These are phyloP conservation scores for Yponomeuta cagnagella DNA, from an alignment of 2,888 invertebrate species.

Conservation along the genomic window DNA sequence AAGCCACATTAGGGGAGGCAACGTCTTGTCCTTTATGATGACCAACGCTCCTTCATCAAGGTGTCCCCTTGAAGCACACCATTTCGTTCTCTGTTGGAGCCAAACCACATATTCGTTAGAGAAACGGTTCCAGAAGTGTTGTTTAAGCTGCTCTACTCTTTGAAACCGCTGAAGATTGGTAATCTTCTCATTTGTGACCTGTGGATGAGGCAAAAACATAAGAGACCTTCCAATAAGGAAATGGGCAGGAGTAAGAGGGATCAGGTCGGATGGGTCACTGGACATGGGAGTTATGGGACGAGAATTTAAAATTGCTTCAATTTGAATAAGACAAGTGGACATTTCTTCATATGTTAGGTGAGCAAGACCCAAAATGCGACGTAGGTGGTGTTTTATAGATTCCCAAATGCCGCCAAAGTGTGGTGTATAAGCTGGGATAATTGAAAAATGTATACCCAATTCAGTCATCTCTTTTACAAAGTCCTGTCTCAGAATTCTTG, in stretches of 20 bases:
- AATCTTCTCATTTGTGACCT: background rate
- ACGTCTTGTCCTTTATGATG: slow-evolving; percentile 20
- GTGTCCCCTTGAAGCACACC: slow-evolving; percentile 9
- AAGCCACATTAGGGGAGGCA: slow-evolving; percentile 22
- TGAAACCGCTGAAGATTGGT: slow-evolving; percentile 5
- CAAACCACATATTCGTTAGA: slow-evolving; percentile 13
- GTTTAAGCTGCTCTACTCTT: background rate
- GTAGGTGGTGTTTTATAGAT: too few species aligned
- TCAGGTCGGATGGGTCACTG: slow-evolving; percentile 13
- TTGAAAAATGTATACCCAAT: slow-evolving; percentile 16
- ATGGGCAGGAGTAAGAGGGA: slow-evolving; percentile 12
- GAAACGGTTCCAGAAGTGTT: slow-evolving; percentile 13
- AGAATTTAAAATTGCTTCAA: too few species aligned
- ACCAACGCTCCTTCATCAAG: slow-evolving; percentile 20
- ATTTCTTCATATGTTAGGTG: too few species aligned
- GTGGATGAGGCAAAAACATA: slow-evolving; percentile 12
- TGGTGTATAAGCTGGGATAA: too few species aligned
- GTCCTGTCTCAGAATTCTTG: background rate
- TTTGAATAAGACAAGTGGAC: too few species aligned
- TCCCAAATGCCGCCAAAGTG: too few species aligned
- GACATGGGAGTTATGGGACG: slow-evolving; percentile 15
- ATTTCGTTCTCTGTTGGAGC: slow-evolving; percentile 14
- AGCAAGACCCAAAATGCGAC: too few species aligned
- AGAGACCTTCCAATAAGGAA: slow-evolving; percentile 16
- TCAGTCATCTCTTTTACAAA: slow-evolving; percentile 14